Conservation (phyloP, 1,140 invertebrate species). For the Drosophila obscura region DNA sequence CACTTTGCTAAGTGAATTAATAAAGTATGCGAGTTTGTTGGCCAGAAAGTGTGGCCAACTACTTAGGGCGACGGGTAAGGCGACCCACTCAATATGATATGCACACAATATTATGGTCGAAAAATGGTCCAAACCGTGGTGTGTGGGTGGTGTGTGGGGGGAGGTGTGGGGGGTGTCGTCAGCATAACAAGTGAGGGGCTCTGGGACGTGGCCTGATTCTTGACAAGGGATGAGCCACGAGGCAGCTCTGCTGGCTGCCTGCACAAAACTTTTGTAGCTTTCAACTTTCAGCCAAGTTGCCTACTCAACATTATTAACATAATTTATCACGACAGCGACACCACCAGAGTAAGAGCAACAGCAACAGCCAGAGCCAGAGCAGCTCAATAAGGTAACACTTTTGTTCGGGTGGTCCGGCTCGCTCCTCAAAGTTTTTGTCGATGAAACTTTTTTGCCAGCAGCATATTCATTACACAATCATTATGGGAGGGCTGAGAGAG, state of each 20-base stretch:
- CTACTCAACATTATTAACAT: constrained; percentile 74
- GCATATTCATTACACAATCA: constrained; percentile 77
- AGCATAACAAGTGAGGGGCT: constrained; percentile 11
- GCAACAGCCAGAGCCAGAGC: constrained; percentile 23
- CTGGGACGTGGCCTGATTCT: constrained; percentile 67
- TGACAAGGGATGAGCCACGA: constrained; percentile 69
- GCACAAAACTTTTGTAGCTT: constrained; percentile 54
- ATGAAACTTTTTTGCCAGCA: constrained; percentile 25
- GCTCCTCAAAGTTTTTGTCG: constrained; percentile 44
- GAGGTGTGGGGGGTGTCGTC: too few species aligned
- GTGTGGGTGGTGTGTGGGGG: not conserved
- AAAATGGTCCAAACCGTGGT: constrained; percentile 25
- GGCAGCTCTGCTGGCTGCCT: not conserved
- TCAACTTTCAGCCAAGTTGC: constrained; percentile 70
- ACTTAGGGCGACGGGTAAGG: constrained; percentile 59
- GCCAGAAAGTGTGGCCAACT: constrained; percentile 46
- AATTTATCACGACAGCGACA: constrained; percentile 79
- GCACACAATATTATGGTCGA: constrained; percentile 77
- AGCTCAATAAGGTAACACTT: constrained; percentile 78
- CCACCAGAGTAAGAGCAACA: constrained; percentile 15
- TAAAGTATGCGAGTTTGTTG: constrained; percentile 60
- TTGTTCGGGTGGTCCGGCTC: constrained; percentile 30
- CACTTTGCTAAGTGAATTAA: constrained; percentile 83
- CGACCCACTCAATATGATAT: constrained; percentile 72
- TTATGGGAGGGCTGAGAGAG: constrained; percentile 36